Percentiles rank a stretch among this genome's conserved stretches.
These are phyloP conservation scores for Agrotis ipsilon DNA, from an alignment of 2,888 invertebrate genomes.

Conservation along the genomic window DNA sequence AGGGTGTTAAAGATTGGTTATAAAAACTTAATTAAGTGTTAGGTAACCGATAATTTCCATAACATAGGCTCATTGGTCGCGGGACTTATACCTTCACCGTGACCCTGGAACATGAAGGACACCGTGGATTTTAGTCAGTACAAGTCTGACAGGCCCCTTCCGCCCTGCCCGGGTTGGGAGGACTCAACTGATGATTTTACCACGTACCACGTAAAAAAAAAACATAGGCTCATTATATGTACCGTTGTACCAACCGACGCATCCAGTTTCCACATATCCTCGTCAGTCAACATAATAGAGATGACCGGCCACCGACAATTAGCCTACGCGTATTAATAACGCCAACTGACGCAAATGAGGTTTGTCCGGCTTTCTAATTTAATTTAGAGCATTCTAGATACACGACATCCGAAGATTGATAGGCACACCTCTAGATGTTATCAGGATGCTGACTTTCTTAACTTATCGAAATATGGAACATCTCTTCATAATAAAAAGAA, in stretches of 20 bases:
- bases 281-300: constrained; percentile 77
- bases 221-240: too few relatives aligned
- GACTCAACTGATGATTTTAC: too few relatives aligned
- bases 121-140: too few relatives aligned
- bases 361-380: constrained; percentile 86
- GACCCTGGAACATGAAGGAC: too few relatives aligned
- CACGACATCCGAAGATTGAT: constrained; percentile 74
- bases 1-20: too few relatives aligned
- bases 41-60: too few relatives aligned
- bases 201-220: too few relatives aligned
- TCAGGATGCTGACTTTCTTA: constrained; percentile 57
- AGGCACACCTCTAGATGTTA: constrained; percentile 57
- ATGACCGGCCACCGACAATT: constrained; percentile 85
- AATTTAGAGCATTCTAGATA: constrained; percentile 80
- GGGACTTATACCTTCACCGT: too few relatives aligned
- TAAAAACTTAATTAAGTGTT: too few relatives aligned
- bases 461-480: constrained; percentile 30
- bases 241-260: constrained; percentile 22
- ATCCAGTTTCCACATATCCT: constrained; percentile 68
- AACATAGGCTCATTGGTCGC: too few relatives aligned
- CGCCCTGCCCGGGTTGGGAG: too few relatives aligned
- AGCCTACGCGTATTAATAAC: constrained; percentile 88
- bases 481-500: background rate
- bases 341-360: constrained; percentile 78
- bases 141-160: too few relatives aligned